phyloP scores from a whole-genome alignment of 2,888 invertebrate species.

The Drepana falcataria region DNA sequence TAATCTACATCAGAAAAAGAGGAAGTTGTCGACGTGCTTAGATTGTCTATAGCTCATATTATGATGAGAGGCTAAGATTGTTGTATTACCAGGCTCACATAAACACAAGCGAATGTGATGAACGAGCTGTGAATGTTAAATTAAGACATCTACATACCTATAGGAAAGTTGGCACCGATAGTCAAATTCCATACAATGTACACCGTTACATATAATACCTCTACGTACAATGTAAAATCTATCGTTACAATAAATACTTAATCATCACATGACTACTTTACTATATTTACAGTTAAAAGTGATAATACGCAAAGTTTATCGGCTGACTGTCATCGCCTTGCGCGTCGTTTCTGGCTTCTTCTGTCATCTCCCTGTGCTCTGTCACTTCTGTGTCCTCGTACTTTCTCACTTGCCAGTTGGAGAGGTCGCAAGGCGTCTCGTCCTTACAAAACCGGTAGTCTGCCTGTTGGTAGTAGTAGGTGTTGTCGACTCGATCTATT shows the following conservation, averaged over 20 bases:
- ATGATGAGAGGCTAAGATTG: background rate
- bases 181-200: constrained; percentile 30
- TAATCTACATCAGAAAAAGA: too few relatives aligned
- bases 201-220: constrained; percentile 24
- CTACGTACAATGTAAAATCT: constrained; percentile 51
- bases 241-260: constrained; percentile 62
- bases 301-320: constrained; percentile 71
- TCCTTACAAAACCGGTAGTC: constrained; percentile 27
- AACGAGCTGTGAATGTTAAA: background rate
- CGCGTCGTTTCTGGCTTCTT: constrained; percentile 18
- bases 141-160: constrained; percentile 24
- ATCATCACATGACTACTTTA: constrained; percentile 62
- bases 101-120: too few relatives aligned
- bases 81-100: background rate
- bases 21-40: too few relatives aligned
- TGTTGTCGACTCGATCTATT: constrained; percentile 18
- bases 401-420: constrained; percentile 55
- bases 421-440: constrained; percentile 62
- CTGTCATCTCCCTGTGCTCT: constrained; percentile 28
- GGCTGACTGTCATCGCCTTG: constrained; percentile 46
- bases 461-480: constrained; percentile 6
- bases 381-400: constrained; percentile 19
- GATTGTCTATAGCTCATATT: background rate
- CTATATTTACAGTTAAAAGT: constrained; percentile 62
- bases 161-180: constrained; percentile 59